These are phyloP conservation scores for Cabera pusaria DNA, from an alignment of 2,888 invertebrate genomes.

Conservation along the genomic window DNA sequence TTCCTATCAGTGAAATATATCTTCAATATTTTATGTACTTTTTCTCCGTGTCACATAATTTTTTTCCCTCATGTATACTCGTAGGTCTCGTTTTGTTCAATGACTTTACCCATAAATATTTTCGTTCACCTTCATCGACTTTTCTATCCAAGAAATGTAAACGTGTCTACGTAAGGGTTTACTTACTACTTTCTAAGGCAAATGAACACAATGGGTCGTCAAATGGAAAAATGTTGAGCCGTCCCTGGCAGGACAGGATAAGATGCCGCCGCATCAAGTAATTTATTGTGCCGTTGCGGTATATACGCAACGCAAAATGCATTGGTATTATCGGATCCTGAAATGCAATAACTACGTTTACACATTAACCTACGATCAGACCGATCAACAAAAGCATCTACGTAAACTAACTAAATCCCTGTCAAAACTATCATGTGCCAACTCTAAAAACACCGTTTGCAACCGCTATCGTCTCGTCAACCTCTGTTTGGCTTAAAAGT, in stretches of 20 bases:
- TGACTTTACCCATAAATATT: too few species aligned
- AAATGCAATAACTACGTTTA: slow-evolving; percentile 48
- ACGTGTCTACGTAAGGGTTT: slow-evolving; percentile 32
- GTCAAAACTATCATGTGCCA: slow-evolving; percentile 33
- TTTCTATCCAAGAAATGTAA: too few species aligned
- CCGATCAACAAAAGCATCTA: slow-evolving; percentile 31
- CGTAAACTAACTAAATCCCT: slow-evolving; percentile 34
- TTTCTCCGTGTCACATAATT: too few species aligned
- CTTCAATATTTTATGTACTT: too few species aligned
- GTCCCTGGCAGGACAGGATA: slow-evolving; percentile 96
- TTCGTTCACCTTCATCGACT: too few species aligned
- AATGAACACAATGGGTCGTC: slow-evolving; percentile 98
- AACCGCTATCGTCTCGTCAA: slow-evolving; percentile 40
- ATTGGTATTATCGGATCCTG: slow-evolving; percentile 95
- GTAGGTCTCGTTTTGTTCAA: too few species aligned
- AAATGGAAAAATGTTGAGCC: slow-evolving; percentile 97
- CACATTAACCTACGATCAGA: slow-evolving; percentile 24
- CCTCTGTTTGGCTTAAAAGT: slow-evolving; percentile 46
- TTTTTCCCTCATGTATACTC: too few species aligned
- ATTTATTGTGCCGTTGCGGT: slow-evolving; percentile 96
- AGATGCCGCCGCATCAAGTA: slow-evolving; percentile 97
- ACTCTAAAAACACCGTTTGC: slow-evolving; percentile 40
- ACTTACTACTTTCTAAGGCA: slow-evolving; percentile 98
- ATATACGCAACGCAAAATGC: slow-evolving; percentile 96
- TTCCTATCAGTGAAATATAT: too few species aligned